These are phyloP conservation scores for Ernsta delagoae DNA, from an alignment of 2,888 invertebrate species.

Conservation along the genomic window DNA sequence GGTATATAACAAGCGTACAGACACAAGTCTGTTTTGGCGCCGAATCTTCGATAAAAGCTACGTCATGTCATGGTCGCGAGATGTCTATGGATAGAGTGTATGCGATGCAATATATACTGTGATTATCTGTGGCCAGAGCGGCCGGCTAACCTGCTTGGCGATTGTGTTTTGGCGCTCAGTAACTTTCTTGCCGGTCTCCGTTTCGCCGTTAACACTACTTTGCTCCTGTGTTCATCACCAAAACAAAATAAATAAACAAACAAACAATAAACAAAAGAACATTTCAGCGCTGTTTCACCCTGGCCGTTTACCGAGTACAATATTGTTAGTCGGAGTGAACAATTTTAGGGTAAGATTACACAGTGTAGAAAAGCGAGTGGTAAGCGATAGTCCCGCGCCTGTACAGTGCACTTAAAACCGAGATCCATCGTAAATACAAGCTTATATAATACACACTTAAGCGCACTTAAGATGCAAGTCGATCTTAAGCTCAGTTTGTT, in stretches of 20 bases:
- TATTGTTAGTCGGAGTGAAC: background rate
- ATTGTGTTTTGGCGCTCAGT: conserved; percentile 93
- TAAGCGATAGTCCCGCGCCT: too few relatives aligned
- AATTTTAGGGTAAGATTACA: background rate
- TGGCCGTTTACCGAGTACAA: conserved; percentile 21
- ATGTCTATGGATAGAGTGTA: conserved; percentile 33
- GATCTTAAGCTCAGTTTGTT: too few relatives aligned
- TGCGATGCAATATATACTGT: conserved; percentile 33
- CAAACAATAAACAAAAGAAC: conserved; percentile 36
- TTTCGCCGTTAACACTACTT: conserved; percentile 76
- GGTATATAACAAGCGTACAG: conserved; percentile 3
- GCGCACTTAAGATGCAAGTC: too few relatives aligned
- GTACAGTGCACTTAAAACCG: too few relatives aligned
- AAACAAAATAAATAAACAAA: conserved; percentile 50
- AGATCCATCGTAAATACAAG: too few relatives aligned
- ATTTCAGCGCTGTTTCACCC: conserved; percentile 40
- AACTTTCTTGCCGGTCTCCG: conserved; percentile 82
- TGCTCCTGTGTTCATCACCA: conserved; percentile 72
- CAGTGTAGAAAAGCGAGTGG: too few relatives aligned
- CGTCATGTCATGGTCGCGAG: conserved; percentile 28
- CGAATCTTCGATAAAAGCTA: conserved; percentile 16
- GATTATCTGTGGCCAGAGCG: conserved; percentile 37
- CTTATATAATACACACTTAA: too few relatives aligned
- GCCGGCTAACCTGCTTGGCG: conserved; percentile 90
- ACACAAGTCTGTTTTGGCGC: background rate